Evolutionary conservation across 2,113 vertebrate genomes (phyloP).

Genomic region (Vireo altiloquus): DNA sequence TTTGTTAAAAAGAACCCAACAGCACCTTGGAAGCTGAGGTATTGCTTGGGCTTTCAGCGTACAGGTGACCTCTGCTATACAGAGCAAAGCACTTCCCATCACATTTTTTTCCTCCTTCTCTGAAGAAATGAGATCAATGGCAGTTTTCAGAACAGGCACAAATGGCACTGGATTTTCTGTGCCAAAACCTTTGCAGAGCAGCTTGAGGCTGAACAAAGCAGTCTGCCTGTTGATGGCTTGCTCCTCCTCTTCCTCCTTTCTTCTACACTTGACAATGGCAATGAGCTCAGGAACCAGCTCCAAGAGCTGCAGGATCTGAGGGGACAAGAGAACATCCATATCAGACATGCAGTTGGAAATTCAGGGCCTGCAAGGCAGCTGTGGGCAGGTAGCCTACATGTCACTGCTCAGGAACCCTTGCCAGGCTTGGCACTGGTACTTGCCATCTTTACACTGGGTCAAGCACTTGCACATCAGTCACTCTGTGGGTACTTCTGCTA

Average conservation of each 20-base stretch:
- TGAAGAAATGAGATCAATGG: conserved; percentile 73
- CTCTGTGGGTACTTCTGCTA: background rate
- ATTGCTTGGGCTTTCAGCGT: conserved; percentile 83
- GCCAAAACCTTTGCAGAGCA: conserved; percentile 90
- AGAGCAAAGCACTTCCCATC: conserved; percentile 87
- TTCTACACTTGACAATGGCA: conserved; percentile 71
- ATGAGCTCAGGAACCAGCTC: conserved; percentile 82
- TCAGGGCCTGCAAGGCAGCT: too few relatives aligned
- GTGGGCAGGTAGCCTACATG: too few relatives aligned
- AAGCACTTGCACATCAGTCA: background rate
- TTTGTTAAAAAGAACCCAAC: background rate
- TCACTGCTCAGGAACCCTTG: background rate
- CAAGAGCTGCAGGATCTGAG: conserved; percentile 80
- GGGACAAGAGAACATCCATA: background rate
- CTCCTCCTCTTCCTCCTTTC: conserved; percentile 75
- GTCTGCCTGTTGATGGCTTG: conserved; percentile 92
- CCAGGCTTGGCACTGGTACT: background rate
- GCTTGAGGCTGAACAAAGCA: conserved; percentile 91
- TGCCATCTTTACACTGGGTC: fast-evolving
- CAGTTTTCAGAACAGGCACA: conserved; percentile 77
- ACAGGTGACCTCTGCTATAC: conserved; percentile 84
- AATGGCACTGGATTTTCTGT: conserved; percentile 73
- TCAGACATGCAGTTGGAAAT: background rate
- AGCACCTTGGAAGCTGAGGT: conserved; percentile 91
- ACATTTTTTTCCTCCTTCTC: conserved; percentile 88